Evolutionary conservation across 1,140 invertebrate genomes (phyloP), one percentile per base, ranked within the genome.

Genomic region (Trialeurodes vaporariorum): DNA sequence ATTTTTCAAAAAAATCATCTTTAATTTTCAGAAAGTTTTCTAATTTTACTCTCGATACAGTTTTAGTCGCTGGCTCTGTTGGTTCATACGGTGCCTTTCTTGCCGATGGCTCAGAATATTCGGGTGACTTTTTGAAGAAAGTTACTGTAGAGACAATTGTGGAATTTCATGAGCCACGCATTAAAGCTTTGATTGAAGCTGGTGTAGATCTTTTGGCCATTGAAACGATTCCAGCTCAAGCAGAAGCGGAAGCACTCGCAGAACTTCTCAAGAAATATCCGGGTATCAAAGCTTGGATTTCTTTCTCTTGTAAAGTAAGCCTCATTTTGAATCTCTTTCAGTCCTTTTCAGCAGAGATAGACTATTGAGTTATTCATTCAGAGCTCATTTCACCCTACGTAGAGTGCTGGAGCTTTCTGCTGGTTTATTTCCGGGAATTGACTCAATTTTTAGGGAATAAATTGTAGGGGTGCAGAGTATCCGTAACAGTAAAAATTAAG

Each of bases 81-180:
- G 93, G 93, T 1, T 91, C 93, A 0, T 96, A 94, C 75, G 94
- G 92, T 0, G 92, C 92, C 1, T 86, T 84, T 71, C 79, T 94
- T 9, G 86, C 89, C 73, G 91, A 96, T 78, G 87, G 86, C 27
- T 95, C 92, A 0, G 94, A 96, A 77, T 97, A 95, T 74, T 86
- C 82, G 59, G 94, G 94, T 26, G 83, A 80, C 66, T 96, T 96
- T 75, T 83, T 87, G 0, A 84, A 89, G 62, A 82, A 75, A 1
- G 83, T 91, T 11, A 79, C 85, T n/a, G 77, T 79, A 23, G 79
- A 86, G 73, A 83, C 83, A 64, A 82, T 96, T 70, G 84, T 83
- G 27, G 81, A 89, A 25, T 94, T 91, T 87, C 93, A 96, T 77
- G 77, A 83, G 69, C 86, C 87, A 0, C 81, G 91, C 26, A 84